Evolutionary conservation across 2,113 vertebrate species (phyloP).

Genomic region (Siniperca knerii): DNA sequence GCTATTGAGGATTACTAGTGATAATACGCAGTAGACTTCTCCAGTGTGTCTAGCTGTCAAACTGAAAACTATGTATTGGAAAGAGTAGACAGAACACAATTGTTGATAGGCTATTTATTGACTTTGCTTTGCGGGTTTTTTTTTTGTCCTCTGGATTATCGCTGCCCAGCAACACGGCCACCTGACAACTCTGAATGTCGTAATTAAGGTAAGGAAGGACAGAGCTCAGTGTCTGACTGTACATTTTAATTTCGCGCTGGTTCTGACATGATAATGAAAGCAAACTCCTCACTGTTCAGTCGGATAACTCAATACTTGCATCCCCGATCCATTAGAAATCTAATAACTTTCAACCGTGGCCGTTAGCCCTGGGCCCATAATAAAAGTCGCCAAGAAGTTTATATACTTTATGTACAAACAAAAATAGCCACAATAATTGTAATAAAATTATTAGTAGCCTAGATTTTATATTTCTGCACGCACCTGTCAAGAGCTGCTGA

Average conservation of each 20-base stretch:
- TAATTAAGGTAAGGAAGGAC: conserved; percentile 85
- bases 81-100: conserved; percentile 64
- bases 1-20: conserved; percentile 77
- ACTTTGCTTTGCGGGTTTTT: conserved; percentile 66
- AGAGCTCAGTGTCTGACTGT: conserved; percentile 36
- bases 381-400: conserved; percentile 66
- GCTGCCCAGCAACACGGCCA: conserved; percentile 85
- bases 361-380: conserved; percentile 21
- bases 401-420: not conserved
- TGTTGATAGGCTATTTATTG: conserved; percentile 58
- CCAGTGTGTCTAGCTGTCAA: conserved; percentile 82
- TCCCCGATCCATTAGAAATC: conserved; percentile 21
- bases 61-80: conserved; percentile 79
- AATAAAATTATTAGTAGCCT: not conserved
- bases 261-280: conserved; percentile 6
- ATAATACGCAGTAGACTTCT: conserved; percentile 79
- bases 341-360: conserved; percentile 69
- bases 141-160: conserved; percentile 78
- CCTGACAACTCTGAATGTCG: conserved; percentile 86
- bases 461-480: not conserved
- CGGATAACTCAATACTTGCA: conserved; percentile 2
- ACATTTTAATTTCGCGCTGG: conserved; percentile 37
- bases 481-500: conserved; percentile 37
- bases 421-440: not conserved
- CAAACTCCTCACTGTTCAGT: conserved; percentile 21